Evolutionary conservation across 2,113 vertebrate genomes (phyloP).

Genomic region (Syngnathus floridae): DNA sequence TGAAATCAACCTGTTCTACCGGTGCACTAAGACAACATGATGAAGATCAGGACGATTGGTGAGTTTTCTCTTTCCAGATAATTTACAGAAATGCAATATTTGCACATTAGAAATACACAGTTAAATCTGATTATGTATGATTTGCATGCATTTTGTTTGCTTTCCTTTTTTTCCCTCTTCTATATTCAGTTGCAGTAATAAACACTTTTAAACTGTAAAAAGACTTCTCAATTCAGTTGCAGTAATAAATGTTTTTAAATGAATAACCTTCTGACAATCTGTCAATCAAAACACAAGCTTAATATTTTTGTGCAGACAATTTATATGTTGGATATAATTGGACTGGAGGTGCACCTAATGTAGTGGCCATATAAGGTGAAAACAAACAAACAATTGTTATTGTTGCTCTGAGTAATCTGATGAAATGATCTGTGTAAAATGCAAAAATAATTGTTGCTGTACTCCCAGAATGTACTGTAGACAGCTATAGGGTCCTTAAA

Average conservation of each 20-base stretch:
- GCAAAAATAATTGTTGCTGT: too few relatives aligned
- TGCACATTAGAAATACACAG: neutral
- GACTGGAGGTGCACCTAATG: too few relatives aligned
- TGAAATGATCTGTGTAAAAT: too few relatives aligned
- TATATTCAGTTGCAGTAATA: too few relatives aligned
- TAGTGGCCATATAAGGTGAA: too few relatives aligned
- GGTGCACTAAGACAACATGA: neutral
- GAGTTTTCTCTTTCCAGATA: conserved; percentile 12
- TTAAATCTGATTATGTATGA: neutral
- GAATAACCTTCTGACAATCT: neutral
- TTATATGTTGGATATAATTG: too few relatives aligned
- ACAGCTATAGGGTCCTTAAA: too few relatives aligned
- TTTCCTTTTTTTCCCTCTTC: too few relatives aligned
- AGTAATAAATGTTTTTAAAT: neutral
- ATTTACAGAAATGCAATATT: neutral
- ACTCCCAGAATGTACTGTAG: too few relatives aligned
- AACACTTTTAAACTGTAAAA: neutral
- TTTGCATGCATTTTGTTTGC: neutral
- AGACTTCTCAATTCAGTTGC: neutral
- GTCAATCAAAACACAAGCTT: neutral
- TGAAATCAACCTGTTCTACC: neutral
- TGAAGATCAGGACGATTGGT: conserved; percentile 19
- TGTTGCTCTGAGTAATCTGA: too few relatives aligned
- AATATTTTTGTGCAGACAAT: neutral
- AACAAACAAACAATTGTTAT: too few relatives aligned